phyloP scores from a whole-genome alignment of 2,888 invertebrate species.

The Zhengitettix transpicula region DNA sequence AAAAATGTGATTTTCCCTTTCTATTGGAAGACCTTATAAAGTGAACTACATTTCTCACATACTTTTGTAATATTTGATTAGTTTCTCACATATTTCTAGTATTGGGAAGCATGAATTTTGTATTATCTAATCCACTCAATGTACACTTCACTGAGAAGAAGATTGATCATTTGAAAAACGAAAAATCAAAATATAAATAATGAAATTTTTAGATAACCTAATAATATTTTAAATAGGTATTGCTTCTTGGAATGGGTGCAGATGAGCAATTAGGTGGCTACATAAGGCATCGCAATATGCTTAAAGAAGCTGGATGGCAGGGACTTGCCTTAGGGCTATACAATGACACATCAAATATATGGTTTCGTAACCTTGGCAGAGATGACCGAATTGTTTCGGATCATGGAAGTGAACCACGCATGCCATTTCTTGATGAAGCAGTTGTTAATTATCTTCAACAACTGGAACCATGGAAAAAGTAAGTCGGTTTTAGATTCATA shows the following conservation, averaged over 20 bases:
- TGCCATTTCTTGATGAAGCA: slow-evolving; percentile 11
- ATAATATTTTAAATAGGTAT: slow-evolving; percentile 11
- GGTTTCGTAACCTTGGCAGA: slow-evolving; percentile 78
- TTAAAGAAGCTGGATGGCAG: slow-evolving; percentile 35
- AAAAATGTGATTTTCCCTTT: too few relatives aligned
- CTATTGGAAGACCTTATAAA: too few relatives aligned
- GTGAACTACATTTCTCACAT: too few relatives aligned
- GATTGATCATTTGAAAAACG: too few relatives aligned
- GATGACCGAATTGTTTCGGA: slow-evolving; percentile 89
- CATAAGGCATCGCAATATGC: slow-evolving; percentile 64
- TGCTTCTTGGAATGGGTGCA: slow-evolving; percentile 85
- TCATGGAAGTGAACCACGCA: slow-evolving; percentile 64
- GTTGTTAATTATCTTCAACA: slow-evolving; percentile 38
- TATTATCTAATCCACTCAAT: slow-evolving; percentile 20
- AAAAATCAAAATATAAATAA: neutral
- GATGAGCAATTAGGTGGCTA: slow-evolving; percentile 97
- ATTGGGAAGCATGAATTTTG: too few relatives aligned
- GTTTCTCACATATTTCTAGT: too few relatives aligned
- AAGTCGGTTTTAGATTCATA: too few relatives aligned
- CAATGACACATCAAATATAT: slow-evolving; percentile 71
- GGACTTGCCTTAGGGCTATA: slow-evolving; percentile 44
- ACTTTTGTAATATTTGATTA: too few relatives aligned
- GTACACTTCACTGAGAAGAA: too few relatives aligned
- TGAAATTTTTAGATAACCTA: slow-evolving; percentile 3
- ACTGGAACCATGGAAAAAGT: slow-evolving; percentile 37